Percentiles rank a stretch among this genome's conserved stretches.
Conservation (phyloP, 2,113 vertebrate genomes). For the Xiphophorus maculatus region DNA sequence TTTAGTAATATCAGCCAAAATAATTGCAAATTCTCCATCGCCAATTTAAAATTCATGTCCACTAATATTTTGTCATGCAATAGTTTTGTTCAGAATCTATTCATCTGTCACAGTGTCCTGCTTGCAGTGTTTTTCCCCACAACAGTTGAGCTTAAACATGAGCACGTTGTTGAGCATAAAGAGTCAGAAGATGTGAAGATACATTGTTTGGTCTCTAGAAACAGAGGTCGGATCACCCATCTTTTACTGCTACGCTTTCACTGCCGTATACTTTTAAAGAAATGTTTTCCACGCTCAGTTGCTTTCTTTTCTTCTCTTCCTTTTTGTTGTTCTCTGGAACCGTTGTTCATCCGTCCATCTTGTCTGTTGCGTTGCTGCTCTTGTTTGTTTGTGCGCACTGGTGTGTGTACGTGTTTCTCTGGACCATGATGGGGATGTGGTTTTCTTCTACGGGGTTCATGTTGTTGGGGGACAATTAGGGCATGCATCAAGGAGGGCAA, state of each 20-base stretch:
- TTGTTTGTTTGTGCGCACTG: slow-evolving; percentile 19
- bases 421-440: slow-evolving; percentile 33
- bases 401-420: slow-evolving; percentile 26
- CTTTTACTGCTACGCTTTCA: slow-evolving; percentile 14
- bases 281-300: slow-evolving; percentile 58
- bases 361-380: slow-evolving; percentile 37
- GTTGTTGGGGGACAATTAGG: slow-evolving; percentile 78
- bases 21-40: too few relatives aligned
- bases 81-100: slow-evolving; percentile 11
- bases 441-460: slow-evolving; percentile 71
- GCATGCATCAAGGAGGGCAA: slow-evolving; percentile 86
- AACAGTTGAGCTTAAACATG: not conserved
- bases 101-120: not conserved
- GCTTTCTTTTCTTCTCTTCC: slow-evolving; percentile 63
- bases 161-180: slow-evolving; percentile 7
- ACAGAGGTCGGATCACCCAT: slow-evolving; percentile 5
- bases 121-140: slow-evolving; percentile 1
- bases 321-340: slow-evolving; percentile 67
- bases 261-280: slow-evolving; percentile 49
- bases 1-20: too few relatives aligned
- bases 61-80: slow-evolving; percentile 2
- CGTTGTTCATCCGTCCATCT: slow-evolving; percentile 66
- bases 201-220: slow-evolving; percentile 41
- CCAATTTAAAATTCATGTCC: not conserved
- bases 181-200: slow-evolving; percentile 7